Evolutionary conservation across 2,888 invertebrate species (phyloP).

Genomic region (Sisyra terminalis): DNA sequence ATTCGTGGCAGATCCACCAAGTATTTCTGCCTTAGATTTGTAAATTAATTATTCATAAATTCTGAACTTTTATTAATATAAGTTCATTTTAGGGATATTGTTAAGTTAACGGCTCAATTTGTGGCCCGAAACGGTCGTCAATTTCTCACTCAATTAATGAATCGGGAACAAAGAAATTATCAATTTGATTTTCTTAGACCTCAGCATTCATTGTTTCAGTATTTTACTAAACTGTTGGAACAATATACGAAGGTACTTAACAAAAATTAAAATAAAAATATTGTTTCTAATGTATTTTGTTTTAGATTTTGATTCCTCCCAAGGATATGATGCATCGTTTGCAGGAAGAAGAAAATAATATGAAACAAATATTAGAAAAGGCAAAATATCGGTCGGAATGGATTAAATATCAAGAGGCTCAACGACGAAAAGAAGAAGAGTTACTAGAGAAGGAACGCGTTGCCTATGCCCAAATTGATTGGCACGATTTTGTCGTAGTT

Average conservation of each 20-base stretch:
- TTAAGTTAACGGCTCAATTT: constrained; percentile 96
- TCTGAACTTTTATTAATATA: not conserved
- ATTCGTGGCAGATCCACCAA: constrained; percentile 93
- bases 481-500: constrained; percentile 99
- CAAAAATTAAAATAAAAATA: not conserved
- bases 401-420: constrained; percentile 87
- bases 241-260: constrained; percentile 82
- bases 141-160: constrained; percentile 96
- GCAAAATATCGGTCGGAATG: constrained; percentile 92
- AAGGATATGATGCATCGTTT: constrained; percentile 74
- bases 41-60: too few relatives aligned
- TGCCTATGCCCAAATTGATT: constrained; percentile 95
- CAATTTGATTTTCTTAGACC: constrained; percentile 98
- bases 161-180: constrained; percentile 91
- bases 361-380: constrained; percentile 60
- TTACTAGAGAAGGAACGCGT: constrained; percentile 87
- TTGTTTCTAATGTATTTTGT: constrained; percentile 8
- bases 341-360: constrained; percentile 56
- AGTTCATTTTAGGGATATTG: constrained; percentile 60
- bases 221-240: constrained; percentile 93
- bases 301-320: constrained; percentile 72
- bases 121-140: constrained; percentile 96
- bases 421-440: constrained; percentile 86
- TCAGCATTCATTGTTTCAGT: constrained; percentile 95
- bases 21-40: constrained; percentile 93